Conservation (phyloP, 2,888 invertebrate species). For the Chesias legatella region DNA sequence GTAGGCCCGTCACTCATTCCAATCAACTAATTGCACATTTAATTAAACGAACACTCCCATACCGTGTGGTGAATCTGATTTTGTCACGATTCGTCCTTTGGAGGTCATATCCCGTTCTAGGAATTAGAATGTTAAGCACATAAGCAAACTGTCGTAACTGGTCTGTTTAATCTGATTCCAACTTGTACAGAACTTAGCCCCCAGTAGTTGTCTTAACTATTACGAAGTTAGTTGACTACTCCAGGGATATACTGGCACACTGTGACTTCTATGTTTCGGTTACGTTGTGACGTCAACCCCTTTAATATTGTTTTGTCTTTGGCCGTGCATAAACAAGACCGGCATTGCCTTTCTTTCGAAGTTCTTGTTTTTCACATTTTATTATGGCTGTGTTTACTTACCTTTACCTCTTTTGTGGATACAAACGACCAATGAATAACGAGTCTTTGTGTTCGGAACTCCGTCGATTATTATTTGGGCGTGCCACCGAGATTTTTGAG, state of each 20-base stretch:
- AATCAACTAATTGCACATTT: conserved; percentile 47
- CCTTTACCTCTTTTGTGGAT: conserved; percentile 35
- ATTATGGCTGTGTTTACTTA: conserved; percentile 24
- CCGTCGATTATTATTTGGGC: conserved; percentile 26
- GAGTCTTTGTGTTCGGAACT: conserved; percentile 29
- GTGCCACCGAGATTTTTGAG: conserved; percentile 33
- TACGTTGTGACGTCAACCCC: conserved; percentile 21
- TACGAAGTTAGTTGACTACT: no score
- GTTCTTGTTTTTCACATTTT: conserved; percentile 30
- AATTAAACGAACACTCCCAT: conserved; percentile 48
- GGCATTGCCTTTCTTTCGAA: conserved; percentile 30
- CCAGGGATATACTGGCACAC: no score
- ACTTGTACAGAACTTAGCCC: no score
- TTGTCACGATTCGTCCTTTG: conserved; percentile 22
- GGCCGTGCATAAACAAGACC: conserved; percentile 20
- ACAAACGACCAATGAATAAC: conserved; percentile 40
- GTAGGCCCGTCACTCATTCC: conserved; percentile 4
- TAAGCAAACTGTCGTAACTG: background rate
- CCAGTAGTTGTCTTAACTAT: no score
- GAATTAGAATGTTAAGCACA: conserved; percentile 20
- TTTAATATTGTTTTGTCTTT: conserved; percentile 30
- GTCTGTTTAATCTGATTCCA: no score
- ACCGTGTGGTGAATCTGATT: conserved; percentile 48
- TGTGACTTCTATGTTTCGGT: conserved; percentile 16
- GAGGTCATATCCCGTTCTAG: conserved; percentile 20